A percentile compares a stretch with the other conserved stretches of the same genome.
Evolutionary conservation across 2,797 vertebrate species (phyloP).

Genomic region (Phataginus tricuspis): DNA sequence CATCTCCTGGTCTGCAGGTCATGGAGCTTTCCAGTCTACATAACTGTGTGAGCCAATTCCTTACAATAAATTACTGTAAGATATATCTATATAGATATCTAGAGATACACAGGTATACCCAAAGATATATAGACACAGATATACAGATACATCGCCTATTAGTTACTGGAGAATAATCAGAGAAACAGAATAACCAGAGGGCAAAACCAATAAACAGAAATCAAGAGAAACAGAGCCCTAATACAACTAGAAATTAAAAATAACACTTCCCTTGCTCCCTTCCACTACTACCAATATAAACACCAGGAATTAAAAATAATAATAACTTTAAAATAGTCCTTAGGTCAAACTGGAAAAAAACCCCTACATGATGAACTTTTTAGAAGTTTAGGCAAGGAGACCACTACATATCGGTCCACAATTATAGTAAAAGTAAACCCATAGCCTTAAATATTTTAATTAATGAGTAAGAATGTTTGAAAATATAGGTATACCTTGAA

Average conservation of each 20-base stretch:
- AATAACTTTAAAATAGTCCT: neutral
- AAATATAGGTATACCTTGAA: neutral
- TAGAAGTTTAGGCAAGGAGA: neutral
- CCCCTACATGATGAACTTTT: neutral
- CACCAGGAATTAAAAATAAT: neutral
- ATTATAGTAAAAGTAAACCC: neutral
- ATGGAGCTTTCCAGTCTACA: neutral
- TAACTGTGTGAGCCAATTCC: neutral
- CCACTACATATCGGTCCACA: neutral
- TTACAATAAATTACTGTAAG: neutral
- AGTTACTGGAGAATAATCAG: neutral
- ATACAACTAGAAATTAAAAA: neutral
- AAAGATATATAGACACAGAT: neutral
- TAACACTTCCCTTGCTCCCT: neutral
- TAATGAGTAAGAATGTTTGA: conserved; percentile 27
- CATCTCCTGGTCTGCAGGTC: neutral
- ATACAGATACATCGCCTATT: neutral
- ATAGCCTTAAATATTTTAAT: neutral
- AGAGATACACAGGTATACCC: too few species aligned
- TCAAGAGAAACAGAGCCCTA: neutral
- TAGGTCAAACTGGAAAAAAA: neutral
- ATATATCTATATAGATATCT: too few species aligned
- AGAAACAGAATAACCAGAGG: neutral
- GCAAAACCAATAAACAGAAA: neutral
- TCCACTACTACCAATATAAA: neutral